Percentiles rank a stretch among this genome's conserved stretches.
Evolutionary conservation across 2,797 vertebrate genomes (phyloP).

Genomic region (Vireo griseus): DNA sequence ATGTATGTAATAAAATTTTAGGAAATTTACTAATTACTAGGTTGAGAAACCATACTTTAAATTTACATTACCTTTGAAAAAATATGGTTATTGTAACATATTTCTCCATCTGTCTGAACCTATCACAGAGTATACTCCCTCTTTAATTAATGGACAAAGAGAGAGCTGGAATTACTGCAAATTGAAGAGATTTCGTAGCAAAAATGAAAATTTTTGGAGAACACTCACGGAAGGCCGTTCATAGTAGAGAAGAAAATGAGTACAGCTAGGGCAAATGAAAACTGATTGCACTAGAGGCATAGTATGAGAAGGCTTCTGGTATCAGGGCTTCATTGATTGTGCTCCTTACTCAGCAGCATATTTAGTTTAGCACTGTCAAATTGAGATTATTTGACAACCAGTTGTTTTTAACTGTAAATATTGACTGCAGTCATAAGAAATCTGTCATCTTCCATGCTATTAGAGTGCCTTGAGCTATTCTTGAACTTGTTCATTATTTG

Average conservation of each 20-base stretch:
- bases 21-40: not conserved
- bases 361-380: not conserved
- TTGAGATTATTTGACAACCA: not conserved
- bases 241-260: not conserved
- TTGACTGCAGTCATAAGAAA: not conserved
- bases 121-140: not conserved
- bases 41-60: not conserved
- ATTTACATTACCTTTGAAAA: not conserved
- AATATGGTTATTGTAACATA: not conserved
- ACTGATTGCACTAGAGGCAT: not conserved
- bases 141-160: not conserved
- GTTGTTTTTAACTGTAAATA: not conserved
- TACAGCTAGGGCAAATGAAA: not conserved
- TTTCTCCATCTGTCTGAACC: not conserved
- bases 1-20: not conserved
- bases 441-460: not conserved
- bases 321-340: not conserved
- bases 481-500: not conserved
- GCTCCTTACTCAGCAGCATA: not conserved
- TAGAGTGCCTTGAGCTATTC: not conserved
- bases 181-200: not conserved
- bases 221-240: not conserved
- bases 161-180: not conserved
- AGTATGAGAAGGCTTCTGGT: not conserved
- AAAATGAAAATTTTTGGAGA: not conserved